Conservation (phyloP, 2,113 vertebrate species). For the Ciconia maguari region DNA sequence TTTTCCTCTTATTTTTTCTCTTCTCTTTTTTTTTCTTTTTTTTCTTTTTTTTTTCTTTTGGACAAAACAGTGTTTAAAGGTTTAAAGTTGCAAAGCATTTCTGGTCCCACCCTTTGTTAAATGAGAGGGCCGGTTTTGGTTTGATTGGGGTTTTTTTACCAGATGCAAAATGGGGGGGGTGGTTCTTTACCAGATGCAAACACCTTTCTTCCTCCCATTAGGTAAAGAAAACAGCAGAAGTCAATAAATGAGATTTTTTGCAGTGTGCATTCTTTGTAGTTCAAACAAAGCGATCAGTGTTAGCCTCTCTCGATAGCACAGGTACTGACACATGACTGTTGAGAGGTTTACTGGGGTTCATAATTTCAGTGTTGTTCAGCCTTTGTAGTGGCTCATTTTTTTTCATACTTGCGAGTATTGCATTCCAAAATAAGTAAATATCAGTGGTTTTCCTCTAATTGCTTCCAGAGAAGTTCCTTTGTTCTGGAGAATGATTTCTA, state of each 20-base stretch:
- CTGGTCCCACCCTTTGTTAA: background rate
- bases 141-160: background rate
- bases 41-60: background rate
- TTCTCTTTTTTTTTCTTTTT: background rate
- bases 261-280: background rate
- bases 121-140: background rate
- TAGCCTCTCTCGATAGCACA: background rate
- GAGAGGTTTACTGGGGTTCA: background rate
- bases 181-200: background rate
- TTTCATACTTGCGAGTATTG: background rate
- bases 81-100: background rate
- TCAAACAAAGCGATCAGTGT: background rate
- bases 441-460: background rate
- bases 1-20: too few species aligned
- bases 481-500: slow-evolving; percentile 11
- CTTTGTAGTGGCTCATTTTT: background rate
- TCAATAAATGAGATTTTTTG: background rate
- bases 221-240: background rate
- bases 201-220: background rate
- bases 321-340: accelerated
- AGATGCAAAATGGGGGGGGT: background rate
- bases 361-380: background rate
- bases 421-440: background rate
- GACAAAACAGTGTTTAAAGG: background rate
- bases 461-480: background rate